phyloP scores from a whole-genome alignment of 2,113 vertebrate genomes.

The Perca flavescens region DNA sequence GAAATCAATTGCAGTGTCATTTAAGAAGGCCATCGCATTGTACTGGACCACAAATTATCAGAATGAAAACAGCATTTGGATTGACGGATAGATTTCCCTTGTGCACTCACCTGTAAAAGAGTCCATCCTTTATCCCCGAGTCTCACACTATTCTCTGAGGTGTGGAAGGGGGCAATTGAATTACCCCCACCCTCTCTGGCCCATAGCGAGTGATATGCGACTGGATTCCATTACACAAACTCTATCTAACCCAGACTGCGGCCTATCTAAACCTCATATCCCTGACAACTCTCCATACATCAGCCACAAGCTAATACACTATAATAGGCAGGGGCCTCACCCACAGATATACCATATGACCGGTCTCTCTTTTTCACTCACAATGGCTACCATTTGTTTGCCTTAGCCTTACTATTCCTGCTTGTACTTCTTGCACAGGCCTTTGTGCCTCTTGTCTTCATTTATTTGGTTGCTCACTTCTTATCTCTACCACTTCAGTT shows the following conservation, averaged over 20 bases:
- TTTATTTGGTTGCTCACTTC: slow-evolving; percentile 28
- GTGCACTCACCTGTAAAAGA: slow-evolving; percentile 71
- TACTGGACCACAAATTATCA: slow-evolving; percentile 63
- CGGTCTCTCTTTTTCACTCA: slow-evolving; percentile 38
- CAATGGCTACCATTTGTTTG: slow-evolving; percentile 45
- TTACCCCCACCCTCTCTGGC: slow-evolving; percentile 71
- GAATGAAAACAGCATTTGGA: slow-evolving; percentile 76
- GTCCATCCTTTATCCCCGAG: slow-evolving; percentile 72
- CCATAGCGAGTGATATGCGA: slow-evolving; percentile 70
- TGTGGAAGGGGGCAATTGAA: slow-evolving; percentile 75
- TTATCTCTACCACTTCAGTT: slow-evolving; percentile 41
- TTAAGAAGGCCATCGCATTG: slow-evolving; percentile 36
- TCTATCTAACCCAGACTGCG: slow-evolving; percentile 75
- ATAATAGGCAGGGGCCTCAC: slow-evolving; percentile 67
- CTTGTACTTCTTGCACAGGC: not conserved
- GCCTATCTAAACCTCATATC: slow-evolving; percentile 83
- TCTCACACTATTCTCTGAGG: slow-evolving; percentile 59
- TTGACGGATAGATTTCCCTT: slow-evolving; percentile 75
- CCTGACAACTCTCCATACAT: slow-evolving; percentile 83
- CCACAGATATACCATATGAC: slow-evolving; percentile 63
- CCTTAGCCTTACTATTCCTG: slow-evolving; percentile 2
- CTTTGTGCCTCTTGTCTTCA: slow-evolving; percentile 20
- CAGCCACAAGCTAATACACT: slow-evolving; percentile 81
- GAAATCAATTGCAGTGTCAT: slow-evolving; percentile 42
- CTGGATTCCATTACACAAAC: slow-evolving; percentile 83